Base-by-base conservation (phyloP, 2,888 invertebrate genomes). In the Noctua janthe region DNA sequence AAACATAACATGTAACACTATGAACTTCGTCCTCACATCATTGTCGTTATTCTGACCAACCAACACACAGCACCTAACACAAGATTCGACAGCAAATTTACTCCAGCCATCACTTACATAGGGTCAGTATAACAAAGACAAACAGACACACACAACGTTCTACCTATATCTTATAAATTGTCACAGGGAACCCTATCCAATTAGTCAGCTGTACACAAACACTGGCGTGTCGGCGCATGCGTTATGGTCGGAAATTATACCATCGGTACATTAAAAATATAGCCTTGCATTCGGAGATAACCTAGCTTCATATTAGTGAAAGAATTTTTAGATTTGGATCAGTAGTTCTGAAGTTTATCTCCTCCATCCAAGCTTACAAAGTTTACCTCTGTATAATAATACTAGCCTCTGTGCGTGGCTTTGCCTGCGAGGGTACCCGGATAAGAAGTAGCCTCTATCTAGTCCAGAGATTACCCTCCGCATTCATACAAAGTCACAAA, bases 101-200 rank as follows among this genome's bases (percentile, higher is more conserved):
- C 47, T 39, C 47, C 64, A 66, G 39, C 71, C 47, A n/a, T 47
- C 35, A 59, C 43, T 54, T 59, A 69, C 69, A 11, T 49, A 39
- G 23, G 47, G 35, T 39, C 51, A 67, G n/a, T 23, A 70, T 62
- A 70, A 51, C 71, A 83, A 71, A 77, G 78, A 59, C 66, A 29
- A 43, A 69, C 39, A 66, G 1, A 74, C 43, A 66, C 43, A 62
- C 35, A 74, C 49, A 71, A 23, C 75, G 39, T 49, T 71, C 54
- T 17, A 59, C 35, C 2, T 76, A 69, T 70, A 79, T 71, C 78
- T 43, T 8, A 88, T 81, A 81, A 73, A 81, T 76, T 83, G 86
- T 80, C 71, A 80, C 69, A 80, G 35, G 76, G 67, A 23, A 72
- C 66, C 67, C 59, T 4, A 47, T 74, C 79, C 82, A 87, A 88